Conservation (phyloP, 2,797 vertebrate species). For the Periophthalmus magnuspinnatus region DNA sequence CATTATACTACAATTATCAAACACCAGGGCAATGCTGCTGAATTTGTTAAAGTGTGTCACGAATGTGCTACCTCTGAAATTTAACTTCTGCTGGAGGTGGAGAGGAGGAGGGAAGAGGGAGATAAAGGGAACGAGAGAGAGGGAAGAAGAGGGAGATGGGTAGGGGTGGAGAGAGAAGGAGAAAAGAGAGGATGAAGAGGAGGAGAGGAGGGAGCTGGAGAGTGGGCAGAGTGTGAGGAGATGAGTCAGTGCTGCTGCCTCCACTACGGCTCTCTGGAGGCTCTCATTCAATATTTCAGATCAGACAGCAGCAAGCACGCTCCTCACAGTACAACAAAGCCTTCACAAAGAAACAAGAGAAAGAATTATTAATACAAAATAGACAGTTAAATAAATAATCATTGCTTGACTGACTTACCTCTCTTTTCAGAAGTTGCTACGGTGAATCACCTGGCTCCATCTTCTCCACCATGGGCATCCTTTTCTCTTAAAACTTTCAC, state of each 20-base stretch:
- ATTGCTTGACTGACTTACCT: background rate
- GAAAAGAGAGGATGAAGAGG: background rate
- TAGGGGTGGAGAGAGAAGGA: background rate
- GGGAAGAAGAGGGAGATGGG: background rate
- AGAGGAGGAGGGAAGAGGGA: background rate
- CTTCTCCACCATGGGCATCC: too few relatives aligned
- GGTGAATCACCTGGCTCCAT: too few relatives aligned
- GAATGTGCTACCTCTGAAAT: background rate
- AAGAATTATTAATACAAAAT: background rate
- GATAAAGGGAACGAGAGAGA: background rate
- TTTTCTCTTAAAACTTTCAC: too few relatives aligned
- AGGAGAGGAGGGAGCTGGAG: background rate
- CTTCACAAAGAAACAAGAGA: background rate
- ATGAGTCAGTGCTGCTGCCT: background rate
- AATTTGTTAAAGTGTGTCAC: too few relatives aligned
- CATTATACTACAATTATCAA: background rate
- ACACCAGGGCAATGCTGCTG: background rate
- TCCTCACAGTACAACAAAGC: background rate
- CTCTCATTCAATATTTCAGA: constrained; percentile 4
- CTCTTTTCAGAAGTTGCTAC: too few relatives aligned
- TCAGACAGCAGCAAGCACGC: background rate
- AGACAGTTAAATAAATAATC: background rate
- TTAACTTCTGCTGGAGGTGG: background rate
- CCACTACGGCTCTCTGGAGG: background rate
- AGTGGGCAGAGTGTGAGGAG: constrained; percentile 1